phyloP scores from a whole-genome alignment of 2,113 vertebrate species.

The Chaetops frenatus region DNA sequence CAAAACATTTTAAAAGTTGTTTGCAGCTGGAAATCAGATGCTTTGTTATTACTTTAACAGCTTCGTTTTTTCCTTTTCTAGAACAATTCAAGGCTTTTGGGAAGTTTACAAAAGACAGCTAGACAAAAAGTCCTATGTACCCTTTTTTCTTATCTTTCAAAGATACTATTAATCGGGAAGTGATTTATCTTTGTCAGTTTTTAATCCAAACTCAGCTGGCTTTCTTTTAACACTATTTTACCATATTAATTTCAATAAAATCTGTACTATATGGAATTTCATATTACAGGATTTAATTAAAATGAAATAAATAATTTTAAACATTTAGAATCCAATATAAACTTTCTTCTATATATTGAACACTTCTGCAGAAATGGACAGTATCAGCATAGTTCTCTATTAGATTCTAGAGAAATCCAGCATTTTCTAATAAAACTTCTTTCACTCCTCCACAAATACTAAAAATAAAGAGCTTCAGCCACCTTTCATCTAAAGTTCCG shows the following conservation, averaged over 20 bases:
- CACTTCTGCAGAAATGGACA: neutral
- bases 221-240: conserved; percentile 19
- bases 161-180: neutral
- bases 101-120: neutral
- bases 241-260: neutral
- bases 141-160: neutral
- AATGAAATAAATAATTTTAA: neutral
- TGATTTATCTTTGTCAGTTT: neutral
- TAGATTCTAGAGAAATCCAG: neutral
- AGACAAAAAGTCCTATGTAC: neutral
- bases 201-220: conserved; percentile 13
- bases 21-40: neutral
- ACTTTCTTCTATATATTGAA: neutral
- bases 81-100: neutral
- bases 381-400: neutral
- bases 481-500: neutral
- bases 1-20: neutral
- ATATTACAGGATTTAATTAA: neutral
- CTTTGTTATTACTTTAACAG: neutral
- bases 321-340: neutral
- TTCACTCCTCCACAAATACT: neutral
- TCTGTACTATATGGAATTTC: neutral
- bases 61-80: neutral
- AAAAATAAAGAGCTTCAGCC: neutral
- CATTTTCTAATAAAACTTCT: neutral